phyloP scores from a whole-genome alignment of 2,888 invertebrate species.

The Eilema griseolum region DNA sequence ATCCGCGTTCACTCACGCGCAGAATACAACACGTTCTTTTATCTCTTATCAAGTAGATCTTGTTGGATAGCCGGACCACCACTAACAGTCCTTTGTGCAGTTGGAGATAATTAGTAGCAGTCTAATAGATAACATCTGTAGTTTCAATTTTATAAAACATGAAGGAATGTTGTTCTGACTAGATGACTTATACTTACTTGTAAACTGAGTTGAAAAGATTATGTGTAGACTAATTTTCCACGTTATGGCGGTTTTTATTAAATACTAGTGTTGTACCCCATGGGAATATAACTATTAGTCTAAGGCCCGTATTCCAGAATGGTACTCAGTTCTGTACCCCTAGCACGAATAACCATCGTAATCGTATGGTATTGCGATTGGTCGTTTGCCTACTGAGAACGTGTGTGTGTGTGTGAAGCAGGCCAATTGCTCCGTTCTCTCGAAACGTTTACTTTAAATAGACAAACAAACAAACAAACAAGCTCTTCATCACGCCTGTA shows the following conservation, averaged over 20 bases:
- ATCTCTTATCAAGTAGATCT: conserved; percentile 45
- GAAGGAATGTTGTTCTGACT: conserved; percentile 16
- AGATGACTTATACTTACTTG: not conserved
- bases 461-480: too few relatives aligned
- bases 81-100: conserved; percentile 12
- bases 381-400: too few relatives aligned
- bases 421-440: too few relatives aligned
- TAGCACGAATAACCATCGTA: too few relatives aligned
- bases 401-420: too few relatives aligned
- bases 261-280: too few relatives aligned
- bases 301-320: too few relatives aligned
- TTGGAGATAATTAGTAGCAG: conserved; percentile 19
- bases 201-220: not conserved
- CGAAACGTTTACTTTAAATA: too few relatives aligned
- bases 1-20: conserved; percentile 42
- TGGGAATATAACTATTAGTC: too few relatives aligned
- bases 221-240: not conserved
- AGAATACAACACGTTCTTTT: conserved; percentile 34
- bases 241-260: not conserved
- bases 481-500: too few relatives aligned
- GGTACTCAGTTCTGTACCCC: too few relatives aligned
- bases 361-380: too few relatives aligned
- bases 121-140: conserved; percentile 7
- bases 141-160: not conserved
- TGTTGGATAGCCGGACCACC: conserved; percentile 25